Base-by-base conservation (phyloP, 2,113 vertebrate genomes). In the Megalops atlanticus region DNA sequence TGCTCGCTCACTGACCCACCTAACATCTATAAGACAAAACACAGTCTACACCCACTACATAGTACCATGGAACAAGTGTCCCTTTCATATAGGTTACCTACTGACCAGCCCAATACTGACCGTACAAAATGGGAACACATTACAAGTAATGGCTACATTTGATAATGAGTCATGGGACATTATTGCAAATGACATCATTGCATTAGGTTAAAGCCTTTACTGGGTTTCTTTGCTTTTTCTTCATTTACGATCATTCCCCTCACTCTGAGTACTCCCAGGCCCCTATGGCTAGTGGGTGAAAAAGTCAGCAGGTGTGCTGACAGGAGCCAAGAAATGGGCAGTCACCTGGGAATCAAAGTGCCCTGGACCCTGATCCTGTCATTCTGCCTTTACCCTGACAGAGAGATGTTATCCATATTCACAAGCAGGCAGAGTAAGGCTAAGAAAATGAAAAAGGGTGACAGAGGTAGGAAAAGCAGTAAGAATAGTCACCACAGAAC, bases 331-430 rank as follows among this genome's bases (percentile, higher is more conserved):
- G 77, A 80, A 83, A 84, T 79, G 69, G 74, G 73, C 47, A 77
- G 81, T 82, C 84, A 84, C 73, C 78, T 64, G 36, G 79, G 82
- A 86, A 85, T 86, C 82, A 83, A 82, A 85, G 83, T 81, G 80
- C 77, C 58, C 31, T 39, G 58, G 80, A 86, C 21, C 58, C 81
- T 79, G 80, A 86, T 24, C 58, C 81, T 79, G 80, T 86, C 78
- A 84, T 64, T 81, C 45, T 69, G 40, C 74, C 54, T 31, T n/a
- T 40, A 14, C 70, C 68, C 18, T 79, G 77, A 83, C 52, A 69
- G 81, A 36, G 70, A 47, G 81, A 70, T 12, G 68, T 33, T 54
- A 73, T 73, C 72, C 52, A 77, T n/a, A 81, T 40, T 33, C 52
- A 36, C 18, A 72, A 76, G 39, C 18, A 0, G 72, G 35, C 1